phyloP scores from a whole-genome alignment of 1,140 invertebrate species.

The Aphidius ervi region DNA sequence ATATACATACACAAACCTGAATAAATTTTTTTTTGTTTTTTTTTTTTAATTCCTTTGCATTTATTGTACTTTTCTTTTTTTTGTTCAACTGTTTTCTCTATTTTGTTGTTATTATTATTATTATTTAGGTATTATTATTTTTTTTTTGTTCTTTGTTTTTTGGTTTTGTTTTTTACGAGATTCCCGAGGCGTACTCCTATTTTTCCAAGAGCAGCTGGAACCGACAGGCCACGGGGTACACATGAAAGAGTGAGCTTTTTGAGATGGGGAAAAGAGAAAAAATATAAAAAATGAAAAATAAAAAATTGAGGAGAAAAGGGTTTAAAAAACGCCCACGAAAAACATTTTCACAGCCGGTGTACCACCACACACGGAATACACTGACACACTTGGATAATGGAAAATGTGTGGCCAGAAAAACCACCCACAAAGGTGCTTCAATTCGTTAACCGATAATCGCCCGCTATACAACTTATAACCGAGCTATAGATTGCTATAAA shows the following conservation, averaged over 20 bases:
- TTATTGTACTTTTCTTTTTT: not conserved
- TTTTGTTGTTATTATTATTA: not conserved
- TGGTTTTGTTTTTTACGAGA: slow-evolving; percentile 14
- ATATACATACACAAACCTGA: too few species aligned
- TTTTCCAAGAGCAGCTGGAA: slow-evolving; percentile 22
- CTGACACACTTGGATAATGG: slow-evolving; percentile 13
- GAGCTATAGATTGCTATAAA: too few species aligned
- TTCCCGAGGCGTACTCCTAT: slow-evolving; percentile 15
- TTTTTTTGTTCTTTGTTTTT: not conserved
- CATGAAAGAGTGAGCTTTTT: not conserved
- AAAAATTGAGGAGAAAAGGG: slow-evolving; percentile 11
- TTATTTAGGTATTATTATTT: not conserved
- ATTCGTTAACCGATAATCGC: slow-evolving; percentile 23
- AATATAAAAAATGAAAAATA: slow-evolving; percentile 1
- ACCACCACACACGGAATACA: slow-evolving; percentile 3
- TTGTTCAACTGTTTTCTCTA: slow-evolving; percentile 3
- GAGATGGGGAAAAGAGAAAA: not conserved
- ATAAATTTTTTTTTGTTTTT: too few species aligned
- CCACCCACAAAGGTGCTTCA: slow-evolving; percentile 19
- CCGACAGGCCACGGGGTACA: slow-evolving; percentile 15
- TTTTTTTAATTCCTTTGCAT: too few species aligned
- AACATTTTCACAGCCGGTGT: slow-evolving; percentile 13
- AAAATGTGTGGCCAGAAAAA: slow-evolving; percentile 16
- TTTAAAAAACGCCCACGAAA: slow-evolving; percentile 11
- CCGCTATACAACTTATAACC: slow-evolving; percentile 3